Base-by-base conservation (phyloP, 2,888 invertebrate genomes). In the Agrilus cyanescens region DNA sequence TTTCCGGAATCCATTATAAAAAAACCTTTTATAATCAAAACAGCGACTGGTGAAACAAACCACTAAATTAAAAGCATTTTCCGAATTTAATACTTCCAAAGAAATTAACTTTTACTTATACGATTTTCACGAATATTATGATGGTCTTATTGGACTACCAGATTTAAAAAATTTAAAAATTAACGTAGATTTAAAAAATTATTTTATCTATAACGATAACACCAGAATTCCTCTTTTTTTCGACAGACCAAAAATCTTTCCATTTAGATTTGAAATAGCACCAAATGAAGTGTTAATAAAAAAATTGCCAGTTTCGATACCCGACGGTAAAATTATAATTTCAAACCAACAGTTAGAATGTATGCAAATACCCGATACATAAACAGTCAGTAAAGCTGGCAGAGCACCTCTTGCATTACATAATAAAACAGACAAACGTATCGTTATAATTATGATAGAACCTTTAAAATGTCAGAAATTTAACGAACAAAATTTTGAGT, bases 101-200 rank as follows among this genome's bases (percentile, higher is more conserved):
- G 25, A 37, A 13, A 44, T 45, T 13, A 37, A 42, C 33, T 43
- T 43, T 39, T 14, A 41, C 2, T 15, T 50, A 31, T 47, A 41
- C 42, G 37, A 46, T 32, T 49, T 46, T 38, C 49, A 49, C 30
- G 44, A 45, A 30, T 45, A 41, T 34, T 50, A 44, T 25, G 48
- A 50, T 25, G 47, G 46, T 32, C 35, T 48, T 13, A 41, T 50
- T 25, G 43, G 48, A 4, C 29, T n/a, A n/a, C n/a, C n/a, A n/a
- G n/a, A n/a, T n/a, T n/a, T n/a, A n/a, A n/a, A n/a, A n/a, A n/a
- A n/a, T n/a, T n/a, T n/a, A n/a, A n/a, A n/a, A n/a, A n/a, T n/a
- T n/a, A n/a, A n/a, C n/a, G n/a, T n/a, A n/a, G n/a, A n/a, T n/a
- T n/a, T n/a, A n/a, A n/a, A n/a, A n/a, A n/a, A n/a, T n/a, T n/a